Percentiles rank a stretch among this genome's conserved stretches.
Conservation (phyloP, 2,888 invertebrate genomes). For the Drosophila percnosoma region DNA sequence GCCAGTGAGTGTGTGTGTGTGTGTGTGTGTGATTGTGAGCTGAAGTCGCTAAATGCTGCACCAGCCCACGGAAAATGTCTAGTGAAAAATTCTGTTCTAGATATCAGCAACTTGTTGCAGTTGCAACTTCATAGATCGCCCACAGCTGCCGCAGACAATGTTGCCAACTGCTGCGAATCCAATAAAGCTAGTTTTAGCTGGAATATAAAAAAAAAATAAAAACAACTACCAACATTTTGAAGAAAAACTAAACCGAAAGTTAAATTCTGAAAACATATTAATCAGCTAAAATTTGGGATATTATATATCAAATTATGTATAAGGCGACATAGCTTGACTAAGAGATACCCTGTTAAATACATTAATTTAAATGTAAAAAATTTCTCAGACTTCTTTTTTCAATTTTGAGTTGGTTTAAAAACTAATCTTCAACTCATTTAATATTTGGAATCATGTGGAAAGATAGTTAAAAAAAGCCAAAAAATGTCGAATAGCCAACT, state of each 20-base stretch:
- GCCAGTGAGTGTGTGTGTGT: constrained; percentile 2
- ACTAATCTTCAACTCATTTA: no score
- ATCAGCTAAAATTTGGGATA: not conserved
- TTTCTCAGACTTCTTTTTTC: no score
- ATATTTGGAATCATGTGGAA: no score
- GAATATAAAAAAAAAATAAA: not conserved
- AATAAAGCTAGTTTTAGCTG: not conserved
- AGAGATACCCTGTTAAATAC: not conserved
- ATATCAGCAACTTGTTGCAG: constrained; percentile 49
- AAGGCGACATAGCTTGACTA: not conserved
- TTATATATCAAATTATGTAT: not conserved
- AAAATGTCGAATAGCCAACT: not conserved
- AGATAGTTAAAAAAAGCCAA: not conserved
- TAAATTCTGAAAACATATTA: not conserved
- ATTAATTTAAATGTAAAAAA: not conserved
- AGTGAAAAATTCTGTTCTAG: constrained; percentile 78
- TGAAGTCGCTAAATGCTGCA: constrained; percentile 56
- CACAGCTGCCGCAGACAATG: constrained; percentile 9
- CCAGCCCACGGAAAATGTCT: constrained; percentile 75
- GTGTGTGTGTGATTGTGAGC: constrained; percentile 27
- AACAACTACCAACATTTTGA: not conserved
- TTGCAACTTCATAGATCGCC: constrained; percentile 26
- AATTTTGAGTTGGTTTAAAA: no score
- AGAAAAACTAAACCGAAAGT: not conserved
- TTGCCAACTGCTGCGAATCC: not conserved